Conservation (phyloP, 2,888 invertebrate genomes). For the Neoascia interrupta region DNA sequence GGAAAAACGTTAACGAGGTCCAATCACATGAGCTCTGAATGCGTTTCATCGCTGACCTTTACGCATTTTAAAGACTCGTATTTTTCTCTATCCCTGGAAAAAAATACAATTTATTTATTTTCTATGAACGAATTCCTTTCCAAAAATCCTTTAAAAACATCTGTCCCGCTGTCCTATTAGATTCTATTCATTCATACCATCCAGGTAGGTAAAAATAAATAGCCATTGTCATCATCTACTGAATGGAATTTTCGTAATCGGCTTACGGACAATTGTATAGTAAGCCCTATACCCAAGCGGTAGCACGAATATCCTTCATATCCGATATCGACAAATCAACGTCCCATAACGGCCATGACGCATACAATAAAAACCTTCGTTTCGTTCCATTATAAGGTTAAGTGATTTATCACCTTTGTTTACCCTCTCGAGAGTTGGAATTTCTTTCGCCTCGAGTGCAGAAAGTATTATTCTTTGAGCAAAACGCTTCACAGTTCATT, state of each 20-base stretch:
- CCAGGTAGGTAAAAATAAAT: slow-evolving; percentile 59
- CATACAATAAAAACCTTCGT: slow-evolving; percentile 17
- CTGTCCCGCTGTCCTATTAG: slow-evolving; percentile 34
- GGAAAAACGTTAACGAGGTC: too few species aligned
- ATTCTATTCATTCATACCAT: slow-evolving; percentile 18
- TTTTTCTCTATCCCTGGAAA: too few species aligned
- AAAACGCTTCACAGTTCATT: slow-evolving; percentile 44
- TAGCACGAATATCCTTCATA: slow-evolving; percentile 46
- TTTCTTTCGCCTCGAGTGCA: slow-evolving; percentile 5
- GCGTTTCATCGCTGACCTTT: too few species aligned
- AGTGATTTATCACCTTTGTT: slow-evolving; percentile 65
- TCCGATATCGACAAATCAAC: slow-evolving; percentile 65
- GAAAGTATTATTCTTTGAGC: slow-evolving; percentile 7
- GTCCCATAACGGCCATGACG: slow-evolving; percentile 41
- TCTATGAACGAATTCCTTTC: not conserved
- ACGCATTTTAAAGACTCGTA: too few species aligned
- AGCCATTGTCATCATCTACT: slow-evolving; percentile 39
- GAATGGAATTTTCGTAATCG: slow-evolving; percentile 58
- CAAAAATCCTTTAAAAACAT: slow-evolving; percentile 20
- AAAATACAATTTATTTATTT: slow-evolving; percentile 2
- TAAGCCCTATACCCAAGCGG: too few species aligned
- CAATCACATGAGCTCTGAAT: too few species aligned
- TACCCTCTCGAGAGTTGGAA: slow-evolving; percentile 48
- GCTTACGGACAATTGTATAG: slow-evolving; percentile 54
- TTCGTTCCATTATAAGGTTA: slow-evolving; percentile 41